Evolutionary conservation across 2,113 vertebrate genomes (phyloP).

Genomic region (Odontophorus gujanensis): DNA sequence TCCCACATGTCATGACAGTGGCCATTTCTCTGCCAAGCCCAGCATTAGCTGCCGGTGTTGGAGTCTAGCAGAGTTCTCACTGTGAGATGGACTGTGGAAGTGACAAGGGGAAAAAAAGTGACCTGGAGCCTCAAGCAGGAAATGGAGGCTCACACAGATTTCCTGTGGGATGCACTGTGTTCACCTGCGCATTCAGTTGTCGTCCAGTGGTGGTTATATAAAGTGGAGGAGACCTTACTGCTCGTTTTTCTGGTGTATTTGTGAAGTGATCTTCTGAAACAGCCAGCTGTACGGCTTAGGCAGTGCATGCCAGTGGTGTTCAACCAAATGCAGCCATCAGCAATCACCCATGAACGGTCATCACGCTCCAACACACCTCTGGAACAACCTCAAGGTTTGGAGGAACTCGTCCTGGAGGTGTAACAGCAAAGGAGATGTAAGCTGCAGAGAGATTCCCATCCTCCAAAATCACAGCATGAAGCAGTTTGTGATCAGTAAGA

Average conservation of each 20-base stretch:
- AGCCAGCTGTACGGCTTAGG: not conserved
- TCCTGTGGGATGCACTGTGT: not conserved
- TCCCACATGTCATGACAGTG: fast-evolving
- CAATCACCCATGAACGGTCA: not conserved
- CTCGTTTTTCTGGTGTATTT: not conserved
- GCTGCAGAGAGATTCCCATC: not conserved
- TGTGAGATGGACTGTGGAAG: not conserved
- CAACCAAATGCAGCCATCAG: not conserved
- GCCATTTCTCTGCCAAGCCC: not conserved
- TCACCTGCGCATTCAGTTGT: not conserved
- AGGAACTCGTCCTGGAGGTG: not conserved
- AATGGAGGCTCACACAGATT: not conserved
- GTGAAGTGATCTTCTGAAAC: not conserved
- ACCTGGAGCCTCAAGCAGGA: not conserved
- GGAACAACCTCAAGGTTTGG: not conserved
- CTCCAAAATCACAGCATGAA: not conserved
- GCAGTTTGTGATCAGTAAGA: not conserved
- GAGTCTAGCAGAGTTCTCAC: not conserved
- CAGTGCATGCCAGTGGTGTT: not conserved
- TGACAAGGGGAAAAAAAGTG: not conserved
- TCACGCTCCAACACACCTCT: not conserved
- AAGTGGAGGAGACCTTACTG: not conserved
- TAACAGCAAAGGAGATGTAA: not conserved
- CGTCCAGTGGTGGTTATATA: not conserved
- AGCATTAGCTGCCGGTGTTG: not conserved